Evolutionary conservation across 2,888 invertebrate species (phyloP).

Genomic region (Geotrupes spiniger): DNA sequence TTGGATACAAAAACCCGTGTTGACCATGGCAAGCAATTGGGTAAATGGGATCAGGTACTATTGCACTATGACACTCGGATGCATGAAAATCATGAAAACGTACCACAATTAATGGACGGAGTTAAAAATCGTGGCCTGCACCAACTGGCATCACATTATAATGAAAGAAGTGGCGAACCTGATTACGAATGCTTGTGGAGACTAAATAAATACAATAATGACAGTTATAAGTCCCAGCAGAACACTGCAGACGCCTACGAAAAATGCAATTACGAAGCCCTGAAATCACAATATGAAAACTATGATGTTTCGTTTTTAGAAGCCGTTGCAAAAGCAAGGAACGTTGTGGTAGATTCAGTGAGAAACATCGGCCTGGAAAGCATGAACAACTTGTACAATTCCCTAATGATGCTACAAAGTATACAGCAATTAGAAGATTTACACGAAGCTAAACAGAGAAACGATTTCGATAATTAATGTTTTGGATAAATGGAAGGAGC

Average conservation of each 20-base stretch:
- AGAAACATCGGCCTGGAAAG: conserved; percentile 73
- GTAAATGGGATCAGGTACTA: conserved; percentile 66
- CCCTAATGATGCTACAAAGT: conserved; percentile 66
- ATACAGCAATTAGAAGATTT: conserved; percentile 74
- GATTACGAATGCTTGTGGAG: conserved; percentile 79
- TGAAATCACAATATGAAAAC: conserved; percentile 56
- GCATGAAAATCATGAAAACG: conserved; percentile 45
- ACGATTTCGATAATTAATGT: conserved; percentile 47
- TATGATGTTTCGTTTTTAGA: conserved; percentile 54
- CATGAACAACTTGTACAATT: conserved; percentile 71
- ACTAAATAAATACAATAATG: conserved; percentile 59
- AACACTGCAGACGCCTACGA: conserved; percentile 34
- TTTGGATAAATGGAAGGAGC: conserved; percentile 61
- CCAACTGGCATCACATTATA: conserved; percentile 56
- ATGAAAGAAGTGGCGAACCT: conserved; percentile 38
- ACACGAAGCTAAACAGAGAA: conserved; percentile 35
- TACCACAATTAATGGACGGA: conserved; percentile 44
- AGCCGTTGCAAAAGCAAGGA: conserved; percentile 59
- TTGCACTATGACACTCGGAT: conserved; percentile 59
- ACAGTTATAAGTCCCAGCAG: conserved; percentile 16
- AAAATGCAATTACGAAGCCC: no score
- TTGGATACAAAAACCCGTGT: conserved; percentile 62
- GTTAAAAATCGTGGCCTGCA: conserved; percentile 58
- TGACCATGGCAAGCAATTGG: conserved; percentile 66
- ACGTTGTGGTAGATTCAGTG: conserved; percentile 59